These are phyloP conservation scores for Chrysodeixis includens DNA, from an alignment of 2,888 invertebrate genomes.

Conservation along the genomic window DNA sequence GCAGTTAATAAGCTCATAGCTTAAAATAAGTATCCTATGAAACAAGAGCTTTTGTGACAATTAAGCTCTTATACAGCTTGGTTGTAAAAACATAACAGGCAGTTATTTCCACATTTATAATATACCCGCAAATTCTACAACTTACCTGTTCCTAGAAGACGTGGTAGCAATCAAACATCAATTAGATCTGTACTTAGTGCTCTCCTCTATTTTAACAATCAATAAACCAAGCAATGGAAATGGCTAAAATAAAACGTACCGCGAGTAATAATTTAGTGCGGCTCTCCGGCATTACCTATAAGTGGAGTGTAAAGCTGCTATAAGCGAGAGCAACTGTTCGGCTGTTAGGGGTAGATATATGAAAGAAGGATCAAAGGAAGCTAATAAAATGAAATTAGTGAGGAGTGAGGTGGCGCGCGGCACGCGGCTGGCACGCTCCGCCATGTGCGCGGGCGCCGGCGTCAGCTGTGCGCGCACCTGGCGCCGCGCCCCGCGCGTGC, in stretches of 20 bases:
- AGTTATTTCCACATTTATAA: no score
- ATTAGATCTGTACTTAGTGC: not conserved
- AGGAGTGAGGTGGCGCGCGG: slow-evolving; percentile 74
- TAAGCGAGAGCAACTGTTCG: slow-evolving; percentile 39
- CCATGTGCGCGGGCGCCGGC: slow-evolving; percentile 63
- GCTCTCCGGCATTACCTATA: slow-evolving; percentile 37
- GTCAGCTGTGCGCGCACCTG: slow-evolving; percentile 81
- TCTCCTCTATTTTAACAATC: not conserved
- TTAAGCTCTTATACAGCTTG: no score
- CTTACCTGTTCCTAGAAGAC: no score
- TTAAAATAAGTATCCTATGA: no score
- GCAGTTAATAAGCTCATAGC: no score
- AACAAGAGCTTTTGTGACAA: no score
- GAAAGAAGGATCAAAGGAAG: slow-evolving; percentile 55
- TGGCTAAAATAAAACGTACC: not conserved
- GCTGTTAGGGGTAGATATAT: slow-evolving; percentile 23
- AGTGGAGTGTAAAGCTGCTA: slow-evolving; percentile 37
- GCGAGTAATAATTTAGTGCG: slow-evolving; percentile 25
- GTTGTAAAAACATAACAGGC: no score
- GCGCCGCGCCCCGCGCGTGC: slow-evolving; percentile 47
- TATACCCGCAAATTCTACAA: no score
- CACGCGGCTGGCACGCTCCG: slow-evolving; percentile 82
- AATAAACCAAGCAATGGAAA: not conserved
- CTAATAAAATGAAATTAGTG: slow-evolving; percentile 64
- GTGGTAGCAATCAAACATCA: not conserved